Evolutionary conservation across 1,140 invertebrate genomes (phyloP).

Genomic region (Drosophila arawakana): DNA sequence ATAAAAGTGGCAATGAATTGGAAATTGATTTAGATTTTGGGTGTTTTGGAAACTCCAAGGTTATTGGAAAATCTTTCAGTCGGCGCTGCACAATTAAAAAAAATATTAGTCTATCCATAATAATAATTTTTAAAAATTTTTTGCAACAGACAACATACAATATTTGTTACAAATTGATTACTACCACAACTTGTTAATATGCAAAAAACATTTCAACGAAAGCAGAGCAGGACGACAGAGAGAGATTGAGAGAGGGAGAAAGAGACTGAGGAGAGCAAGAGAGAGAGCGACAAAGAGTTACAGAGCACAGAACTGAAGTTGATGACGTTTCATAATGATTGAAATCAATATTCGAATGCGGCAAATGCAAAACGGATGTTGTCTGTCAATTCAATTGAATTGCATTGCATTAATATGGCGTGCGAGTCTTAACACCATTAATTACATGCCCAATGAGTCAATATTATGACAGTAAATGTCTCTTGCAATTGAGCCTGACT

Average conservation of each 20-base stretch:
- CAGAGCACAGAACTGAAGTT: not conserved
- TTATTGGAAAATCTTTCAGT: no score
- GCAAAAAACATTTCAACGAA: slow-evolving; percentile 38
- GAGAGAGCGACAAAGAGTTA: not conserved
- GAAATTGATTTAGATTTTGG: no score
- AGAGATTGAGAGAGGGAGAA: not conserved
- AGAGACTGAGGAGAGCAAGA: not conserved
- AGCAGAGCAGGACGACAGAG: slow-evolving; percentile 46
- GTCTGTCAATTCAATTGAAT: slow-evolving; percentile 76
- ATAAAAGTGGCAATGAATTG: no score
- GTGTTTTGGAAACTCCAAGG: no score
- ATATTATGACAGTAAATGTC: slow-evolving; percentile 72
- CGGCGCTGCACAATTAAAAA: no score
- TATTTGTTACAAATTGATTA: no score
- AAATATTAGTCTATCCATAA: no score
- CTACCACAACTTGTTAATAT: slow-evolving; percentile 47
- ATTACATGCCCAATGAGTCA: slow-evolving; percentile 79
- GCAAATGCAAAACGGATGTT: slow-evolving; percentile 63
- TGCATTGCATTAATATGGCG: slow-evolving; percentile 78
- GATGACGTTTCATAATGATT: slow-evolving; percentile 55
- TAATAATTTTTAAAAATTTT: no score
- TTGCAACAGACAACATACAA: no score
- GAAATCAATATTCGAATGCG: slow-evolving; percentile 71
- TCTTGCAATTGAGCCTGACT: slow-evolving; percentile 12
- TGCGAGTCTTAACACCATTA: slow-evolving; percentile 81